phyloP scores from a whole-genome alignment of 1,140 invertebrate species.

The Wasmannia auropunctata region DNA sequence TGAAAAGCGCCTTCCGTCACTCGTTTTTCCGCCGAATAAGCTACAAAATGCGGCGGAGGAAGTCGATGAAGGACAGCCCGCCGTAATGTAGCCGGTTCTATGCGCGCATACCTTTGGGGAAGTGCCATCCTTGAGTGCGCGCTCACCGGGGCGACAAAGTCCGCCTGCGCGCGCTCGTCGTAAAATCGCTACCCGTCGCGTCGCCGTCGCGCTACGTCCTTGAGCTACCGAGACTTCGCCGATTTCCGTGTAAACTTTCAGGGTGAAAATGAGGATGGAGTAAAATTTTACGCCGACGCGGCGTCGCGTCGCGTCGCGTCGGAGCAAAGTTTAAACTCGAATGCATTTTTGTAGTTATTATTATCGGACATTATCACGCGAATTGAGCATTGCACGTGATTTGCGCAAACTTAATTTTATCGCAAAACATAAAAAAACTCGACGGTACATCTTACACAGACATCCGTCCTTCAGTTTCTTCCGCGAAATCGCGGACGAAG shows the following conservation, averaged over 20 bases:
- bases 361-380: neutral
- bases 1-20: neutral
- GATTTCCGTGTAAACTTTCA: constrained; percentile 7
- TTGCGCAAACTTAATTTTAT: neutral
- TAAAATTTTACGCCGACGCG: neutral
- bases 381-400: neutral
- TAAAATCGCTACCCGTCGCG: constrained; percentile 21
- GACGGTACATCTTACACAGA: neutral
- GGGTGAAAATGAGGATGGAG: neutral
- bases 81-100: constrained; percentile 21
- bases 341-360: neutral
- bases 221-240: neutral
- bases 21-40: constrained; percentile 12
- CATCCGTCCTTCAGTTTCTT: neutral
- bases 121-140: neutral
- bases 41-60: neutral
- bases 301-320: too few species aligned
- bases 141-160: neutral
- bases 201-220: constrained; percentile 1
- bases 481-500: neutral
- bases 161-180: neutral
- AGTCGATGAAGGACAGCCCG: constrained; percentile 10
- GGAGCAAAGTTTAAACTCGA: neutral
- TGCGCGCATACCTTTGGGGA: neutral
- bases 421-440: neutral